Evolutionary conservation across 2,888 invertebrate species (phyloP).

Genomic region (Epinotia bilunana): DNA sequence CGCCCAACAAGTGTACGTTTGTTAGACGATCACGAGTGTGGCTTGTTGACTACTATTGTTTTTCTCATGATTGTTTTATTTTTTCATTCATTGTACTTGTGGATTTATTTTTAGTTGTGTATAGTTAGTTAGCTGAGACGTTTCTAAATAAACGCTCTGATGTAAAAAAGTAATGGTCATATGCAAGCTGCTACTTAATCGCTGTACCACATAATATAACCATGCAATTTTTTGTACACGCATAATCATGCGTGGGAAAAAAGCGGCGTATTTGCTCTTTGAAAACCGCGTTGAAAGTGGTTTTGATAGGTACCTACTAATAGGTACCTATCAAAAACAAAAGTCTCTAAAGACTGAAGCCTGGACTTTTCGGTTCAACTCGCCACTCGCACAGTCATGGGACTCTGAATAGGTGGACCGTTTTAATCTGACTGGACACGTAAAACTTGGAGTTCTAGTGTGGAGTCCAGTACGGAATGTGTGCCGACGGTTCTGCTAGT

Average conservation of each 20-base stretch:
- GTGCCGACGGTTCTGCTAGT: not conserved
- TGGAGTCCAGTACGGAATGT: not conserved
- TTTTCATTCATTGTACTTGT: slow-evolving; percentile 18
- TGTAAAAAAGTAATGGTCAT: not conserved
- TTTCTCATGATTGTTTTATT: slow-evolving; percentile 40
- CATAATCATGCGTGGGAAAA: not conserved
- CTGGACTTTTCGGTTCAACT: not conserved
- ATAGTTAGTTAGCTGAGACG: not conserved
- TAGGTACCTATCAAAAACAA: not conserved
- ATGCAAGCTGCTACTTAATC: not conserved
- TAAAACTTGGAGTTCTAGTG: not conserved
- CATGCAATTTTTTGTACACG: not conserved
- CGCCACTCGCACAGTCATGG: not conserved
- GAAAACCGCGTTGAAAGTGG: too few relatives aligned
- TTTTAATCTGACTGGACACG: too few relatives aligned
- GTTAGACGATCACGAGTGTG: slow-evolving; percentile 73
- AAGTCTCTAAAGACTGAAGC: not conserved
- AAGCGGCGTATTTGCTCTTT: not conserved
- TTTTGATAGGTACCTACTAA: not conserved
- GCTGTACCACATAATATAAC: not conserved
- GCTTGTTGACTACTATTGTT: slow-evolving; percentile 67
- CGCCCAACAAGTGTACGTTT: slow-evolving; percentile 95
- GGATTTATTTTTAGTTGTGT: slow-evolving; percentile 21
- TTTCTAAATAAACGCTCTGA: not conserved
- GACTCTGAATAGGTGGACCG: not conserved